Evolutionary conservation across 2,113 vertebrate genomes (phyloP), one percentile per base, ranked within the genome.

Genomic region (Carassius carassius): DNA sequence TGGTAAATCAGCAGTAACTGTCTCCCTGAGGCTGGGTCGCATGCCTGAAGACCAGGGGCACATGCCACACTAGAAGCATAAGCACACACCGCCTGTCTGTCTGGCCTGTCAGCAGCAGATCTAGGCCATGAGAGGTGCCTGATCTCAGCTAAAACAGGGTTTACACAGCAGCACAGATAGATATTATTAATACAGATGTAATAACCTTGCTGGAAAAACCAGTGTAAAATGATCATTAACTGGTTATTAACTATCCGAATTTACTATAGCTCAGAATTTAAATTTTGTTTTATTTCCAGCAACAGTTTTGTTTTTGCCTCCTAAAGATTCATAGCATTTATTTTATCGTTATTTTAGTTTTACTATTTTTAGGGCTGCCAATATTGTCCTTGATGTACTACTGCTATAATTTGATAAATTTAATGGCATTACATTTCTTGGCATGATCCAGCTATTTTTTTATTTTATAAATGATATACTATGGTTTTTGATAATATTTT

Each of bases 1-100:
- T 77, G 79, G 87, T 49, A 83, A 58, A 84, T 21, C 37, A 62
- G 37, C 78, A 81, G 80, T 58, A 80, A 47, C 76, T 62, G 60
- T 65, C 13, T 83, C 77, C 76, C 65, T 65, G 12, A 29, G 69
- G 75, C 25, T 75, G 78, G 87, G 87, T 72, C 6, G 5, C 23
- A 63, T 60, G 83, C 83, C 79, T 81, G 58, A 47, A 51, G 14
- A 51, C 51, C 51, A 54, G 51, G 51, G 51, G 51, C 51, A 54
- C 51, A 54, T 54, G 51, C 16, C 19, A 19, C 51, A 54, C 51
- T 54, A 19, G 2, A 19, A 54, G 17, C 16, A 54, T 19, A 7
- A 54, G 51, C 51, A 17, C 51, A 54, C 1, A 8, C 51, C 16
- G 51, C 51, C 51, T 54, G 51, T 19, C 16, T 54, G 51, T 54